Evolutionary conservation across 2,113 vertebrate species (phyloP).

Genomic region (Trochalopteron elliotii): DNA sequence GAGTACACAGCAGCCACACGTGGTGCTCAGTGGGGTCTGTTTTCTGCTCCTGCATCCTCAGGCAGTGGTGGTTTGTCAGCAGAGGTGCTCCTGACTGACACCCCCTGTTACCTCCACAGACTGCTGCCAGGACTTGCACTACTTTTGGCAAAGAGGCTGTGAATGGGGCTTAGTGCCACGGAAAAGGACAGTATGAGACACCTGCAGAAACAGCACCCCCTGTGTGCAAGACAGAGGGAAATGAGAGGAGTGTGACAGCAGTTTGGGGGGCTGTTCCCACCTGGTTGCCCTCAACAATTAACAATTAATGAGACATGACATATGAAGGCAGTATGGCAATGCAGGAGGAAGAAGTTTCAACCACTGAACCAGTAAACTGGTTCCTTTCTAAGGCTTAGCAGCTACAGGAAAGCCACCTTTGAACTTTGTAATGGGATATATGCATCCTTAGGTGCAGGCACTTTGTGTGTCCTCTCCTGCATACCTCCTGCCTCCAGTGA

Average conservation of each 20-base stretch:
- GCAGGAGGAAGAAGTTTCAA: not conserved
- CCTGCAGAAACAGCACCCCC: rapidly evolving
- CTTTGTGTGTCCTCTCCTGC: not conserved
- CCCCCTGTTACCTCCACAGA: not conserved
- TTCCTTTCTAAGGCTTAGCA: not conserved
- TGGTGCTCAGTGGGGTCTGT: rapidly evolving
- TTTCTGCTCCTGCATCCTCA: not conserved
- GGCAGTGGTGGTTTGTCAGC: not conserved
- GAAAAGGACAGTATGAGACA: not conserved
- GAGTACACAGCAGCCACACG: rapidly evolving
- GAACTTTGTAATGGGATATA: rapidly evolving
- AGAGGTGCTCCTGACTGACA: not conserved
- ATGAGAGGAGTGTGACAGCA: not conserved
- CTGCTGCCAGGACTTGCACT: not conserved
- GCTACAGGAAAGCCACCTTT: not conserved
- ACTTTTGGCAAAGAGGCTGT: not conserved
- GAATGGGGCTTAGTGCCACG: rapidly evolving
- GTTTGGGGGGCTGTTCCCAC: not conserved
- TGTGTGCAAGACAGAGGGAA: not conserved
- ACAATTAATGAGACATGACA: not conserved
- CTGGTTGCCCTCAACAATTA: not conserved
- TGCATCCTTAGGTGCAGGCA: not conserved
- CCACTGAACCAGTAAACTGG: not conserved
- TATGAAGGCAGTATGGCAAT: not conserved
- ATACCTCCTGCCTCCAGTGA: not conserved